phyloP scores from a whole-genome alignment of 53 echinoderm and acorn worm genomes.

The Zoroaster sp. region DNA sequence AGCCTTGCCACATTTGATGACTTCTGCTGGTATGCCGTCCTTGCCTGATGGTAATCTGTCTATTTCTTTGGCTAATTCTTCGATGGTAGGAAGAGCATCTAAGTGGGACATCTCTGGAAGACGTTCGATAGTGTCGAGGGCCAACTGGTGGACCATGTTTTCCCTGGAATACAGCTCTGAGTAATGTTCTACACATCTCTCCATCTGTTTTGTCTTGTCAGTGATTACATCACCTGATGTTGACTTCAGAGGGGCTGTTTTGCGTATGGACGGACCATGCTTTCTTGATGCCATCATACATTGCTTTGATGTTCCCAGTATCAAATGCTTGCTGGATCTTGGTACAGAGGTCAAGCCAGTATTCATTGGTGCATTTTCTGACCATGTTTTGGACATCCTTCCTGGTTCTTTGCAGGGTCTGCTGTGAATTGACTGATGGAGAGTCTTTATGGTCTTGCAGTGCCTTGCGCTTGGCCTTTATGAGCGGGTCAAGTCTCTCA shows the following conservation, averaged over 20 bases:
- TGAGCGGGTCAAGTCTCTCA: too few relatives aligned
- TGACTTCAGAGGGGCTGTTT: constrained; percentile 26
- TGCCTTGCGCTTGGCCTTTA: too few relatives aligned
- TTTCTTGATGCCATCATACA: constrained; percentile 34
- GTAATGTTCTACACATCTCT: constrained; percentile 56
- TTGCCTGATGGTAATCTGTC: too few relatives aligned
- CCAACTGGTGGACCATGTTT: neutral
- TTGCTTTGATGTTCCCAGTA: neutral
- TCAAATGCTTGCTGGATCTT: neutral
- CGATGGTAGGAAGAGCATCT: too few relatives aligned
- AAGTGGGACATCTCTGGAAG: neutral
- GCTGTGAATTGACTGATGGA: too few relatives aligned
- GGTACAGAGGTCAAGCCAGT: constrained; percentile 14
- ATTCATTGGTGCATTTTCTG: neutral
- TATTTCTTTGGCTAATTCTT: too few relatives aligned
- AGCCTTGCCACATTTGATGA: too few relatives aligned
- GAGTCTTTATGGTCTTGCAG: too few relatives aligned
- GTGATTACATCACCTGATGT: constrained; percentile 19
- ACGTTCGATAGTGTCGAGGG: neutral
- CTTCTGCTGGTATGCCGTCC: too few relatives aligned
- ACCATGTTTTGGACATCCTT: neutral
- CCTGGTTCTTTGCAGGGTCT: too few relatives aligned
- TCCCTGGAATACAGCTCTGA: constrained; percentile 14
- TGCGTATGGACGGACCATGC: constrained; percentile 2
- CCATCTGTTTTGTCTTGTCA: constrained; percentile 28